phyloP scores from a whole-genome alignment of 2,113 vertebrate genomes.

The Thunnus maccoyii region DNA sequence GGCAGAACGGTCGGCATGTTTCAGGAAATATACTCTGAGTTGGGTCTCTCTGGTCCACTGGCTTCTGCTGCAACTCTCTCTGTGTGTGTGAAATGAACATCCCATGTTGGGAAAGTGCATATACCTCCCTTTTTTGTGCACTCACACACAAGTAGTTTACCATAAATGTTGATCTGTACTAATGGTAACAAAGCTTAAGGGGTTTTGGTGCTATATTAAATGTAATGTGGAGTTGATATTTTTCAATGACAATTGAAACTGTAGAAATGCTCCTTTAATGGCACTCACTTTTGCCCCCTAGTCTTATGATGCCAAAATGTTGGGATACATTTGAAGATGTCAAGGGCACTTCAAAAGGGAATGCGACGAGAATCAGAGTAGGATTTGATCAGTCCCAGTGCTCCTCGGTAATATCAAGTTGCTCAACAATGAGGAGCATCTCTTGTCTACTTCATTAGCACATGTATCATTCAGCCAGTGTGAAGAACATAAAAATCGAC shows the following conservation, averaged over 20 bases:
- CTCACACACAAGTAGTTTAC: not conserved
- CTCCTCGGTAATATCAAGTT: conserved; percentile 58
- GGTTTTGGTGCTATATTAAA: not conserved
- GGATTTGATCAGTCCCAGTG: conserved; percentile 52
- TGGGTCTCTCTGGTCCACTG: conserved; percentile 71
- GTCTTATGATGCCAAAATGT: conserved; percentile 35
- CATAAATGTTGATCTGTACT: conserved; percentile 8
- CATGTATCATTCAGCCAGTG: conserved; percentile 68
- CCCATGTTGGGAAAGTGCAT: conserved; percentile 28
- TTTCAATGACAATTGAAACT: not conserved
- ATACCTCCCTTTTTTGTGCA: conserved; percentile 18
- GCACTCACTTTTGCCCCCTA: not conserved
- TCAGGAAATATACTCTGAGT: conserved; percentile 77
- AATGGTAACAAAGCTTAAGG: not conserved
- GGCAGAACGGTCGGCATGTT: conserved; percentile 72
- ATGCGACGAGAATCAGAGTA: conserved; percentile 21
- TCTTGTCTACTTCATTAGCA: conserved; percentile 80
- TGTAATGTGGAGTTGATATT: not conserved
- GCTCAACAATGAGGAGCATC: conserved; percentile 63
- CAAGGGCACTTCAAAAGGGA: conserved; percentile 45
- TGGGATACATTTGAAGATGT: conserved; percentile 33
- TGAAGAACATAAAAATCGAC: conserved; percentile 81
- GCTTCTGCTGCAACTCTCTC: conserved; percentile 68
- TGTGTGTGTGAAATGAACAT: conserved; percentile 72
- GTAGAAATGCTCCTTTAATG: conserved; percentile 20